phyloP scores from a whole-genome alignment of 2,797 vertebrate species.

The Agapornis canus region DNA sequence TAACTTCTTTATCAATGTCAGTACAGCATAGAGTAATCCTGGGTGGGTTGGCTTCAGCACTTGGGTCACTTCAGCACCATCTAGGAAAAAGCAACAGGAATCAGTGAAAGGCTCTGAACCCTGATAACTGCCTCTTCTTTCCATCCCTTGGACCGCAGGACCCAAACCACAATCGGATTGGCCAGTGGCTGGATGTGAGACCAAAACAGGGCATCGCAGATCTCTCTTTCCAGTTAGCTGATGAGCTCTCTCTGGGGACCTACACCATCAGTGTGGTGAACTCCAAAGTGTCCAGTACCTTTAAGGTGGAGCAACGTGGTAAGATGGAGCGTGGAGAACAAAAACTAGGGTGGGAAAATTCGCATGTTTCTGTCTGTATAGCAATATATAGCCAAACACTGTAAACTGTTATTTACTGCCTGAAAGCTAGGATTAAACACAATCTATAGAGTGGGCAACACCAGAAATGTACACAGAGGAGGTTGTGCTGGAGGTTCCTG shows the following conservation, averaged over 20 bases:
- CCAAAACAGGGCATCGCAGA: slow-evolving; percentile 68
- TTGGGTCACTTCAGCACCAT: background rate
- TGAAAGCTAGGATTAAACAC: background rate
- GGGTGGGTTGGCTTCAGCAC: background rate
- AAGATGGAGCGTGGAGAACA: background rate
- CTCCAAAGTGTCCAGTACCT: slow-evolving; percentile 34
- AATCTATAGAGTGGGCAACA: background rate
- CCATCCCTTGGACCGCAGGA: slow-evolving; percentile 31
- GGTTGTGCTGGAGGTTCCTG: background rate
- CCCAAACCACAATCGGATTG: slow-evolving; percentile 59
- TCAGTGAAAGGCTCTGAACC: background rate
- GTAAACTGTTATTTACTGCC: background rate
- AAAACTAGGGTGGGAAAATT: background rate
- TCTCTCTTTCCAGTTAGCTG: slow-evolving; percentile 64
- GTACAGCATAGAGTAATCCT: background rate
- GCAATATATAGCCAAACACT: background rate
- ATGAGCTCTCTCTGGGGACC: slow-evolving; percentile 55
- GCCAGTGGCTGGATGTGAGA: slow-evolving; percentile 69
- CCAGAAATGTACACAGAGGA: background rate
- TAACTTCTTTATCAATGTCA: background rate
- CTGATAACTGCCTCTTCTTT: background rate
- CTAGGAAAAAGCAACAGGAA: background rate
- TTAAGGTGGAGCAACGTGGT: slow-evolving; percentile 68
- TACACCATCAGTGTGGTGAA: slow-evolving; percentile 54
- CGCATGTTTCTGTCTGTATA: background rate